Evolutionary conservation across 2,888 invertebrate genomes (phyloP).

Genomic region (Machimus atricapillus): DNA sequence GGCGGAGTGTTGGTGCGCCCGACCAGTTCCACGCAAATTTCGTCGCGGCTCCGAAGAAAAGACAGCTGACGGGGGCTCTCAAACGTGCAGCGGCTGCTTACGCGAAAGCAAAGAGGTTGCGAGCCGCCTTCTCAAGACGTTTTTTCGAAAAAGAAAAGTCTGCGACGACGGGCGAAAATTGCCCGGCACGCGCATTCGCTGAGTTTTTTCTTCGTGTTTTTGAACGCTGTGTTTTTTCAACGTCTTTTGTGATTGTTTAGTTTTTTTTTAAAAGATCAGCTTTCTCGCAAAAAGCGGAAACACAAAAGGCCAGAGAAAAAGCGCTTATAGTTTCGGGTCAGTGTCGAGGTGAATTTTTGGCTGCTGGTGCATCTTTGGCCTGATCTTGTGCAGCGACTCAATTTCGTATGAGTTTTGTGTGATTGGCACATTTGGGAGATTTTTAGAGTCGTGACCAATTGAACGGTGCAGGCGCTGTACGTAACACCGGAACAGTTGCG

Average conservation of each 20-base stretch:
- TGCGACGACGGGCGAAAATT: background rate
- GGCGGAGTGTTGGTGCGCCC: background rate
- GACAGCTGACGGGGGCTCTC: conserved; percentile 40
- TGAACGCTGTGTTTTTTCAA: background rate
- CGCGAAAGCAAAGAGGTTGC: conserved; percentile 49
- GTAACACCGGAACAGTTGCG: background rate
- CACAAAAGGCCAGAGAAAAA: background rate
- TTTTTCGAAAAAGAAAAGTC: background rate
- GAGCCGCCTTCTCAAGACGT: background rate
- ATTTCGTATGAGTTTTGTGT: background rate
- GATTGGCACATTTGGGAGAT: background rate
- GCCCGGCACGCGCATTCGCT: background rate
- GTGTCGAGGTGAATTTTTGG: background rate
- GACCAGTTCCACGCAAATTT: background rate
- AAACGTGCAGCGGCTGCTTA: conserved; percentile 52
- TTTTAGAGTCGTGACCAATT: background rate
- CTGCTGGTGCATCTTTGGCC: background rate
- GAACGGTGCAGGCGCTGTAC: background rate
- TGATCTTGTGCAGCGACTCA: background rate
- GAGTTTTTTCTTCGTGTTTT: background rate
- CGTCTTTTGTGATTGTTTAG: conserved; percentile 6
- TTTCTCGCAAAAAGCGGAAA: conserved; percentile 10
- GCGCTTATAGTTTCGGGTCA: background rate
- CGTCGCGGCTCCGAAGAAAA: background rate
- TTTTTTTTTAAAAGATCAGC: background rate